Percentiles rank a stretch among this genome's conserved stretches.
Evolutionary conservation across 2,888 invertebrate species (phyloP).

Genomic region (Lacanobia oleracea): DNA sequence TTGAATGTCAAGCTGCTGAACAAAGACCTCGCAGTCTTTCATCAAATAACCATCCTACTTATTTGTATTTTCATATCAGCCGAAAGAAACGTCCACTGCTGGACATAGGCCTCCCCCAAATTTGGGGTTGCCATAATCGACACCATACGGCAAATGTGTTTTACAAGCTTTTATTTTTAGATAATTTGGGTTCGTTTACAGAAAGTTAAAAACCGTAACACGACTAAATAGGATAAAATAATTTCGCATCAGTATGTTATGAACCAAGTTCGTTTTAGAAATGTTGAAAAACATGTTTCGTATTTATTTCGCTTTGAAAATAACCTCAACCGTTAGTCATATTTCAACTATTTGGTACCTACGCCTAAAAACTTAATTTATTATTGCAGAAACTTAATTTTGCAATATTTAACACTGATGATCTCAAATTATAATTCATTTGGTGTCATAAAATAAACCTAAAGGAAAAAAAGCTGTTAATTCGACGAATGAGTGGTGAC

Average conservation of each 20-base stretch:
- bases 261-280: background rate
- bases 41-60: too few relatives aligned
- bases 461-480: background rate
- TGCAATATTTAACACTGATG: background rate
- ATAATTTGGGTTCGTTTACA: too few relatives aligned
- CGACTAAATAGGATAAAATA: too few relatives aligned
- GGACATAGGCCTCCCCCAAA: too few relatives aligned
- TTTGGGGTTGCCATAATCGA: too few relatives aligned
- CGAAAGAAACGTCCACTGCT: too few relatives aligned
- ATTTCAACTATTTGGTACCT: background rate
- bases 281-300: background rate
- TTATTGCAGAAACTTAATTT: background rate
- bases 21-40: background rate
- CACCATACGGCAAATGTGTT: too few relatives aligned
- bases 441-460: background rate
- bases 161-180: too few relatives aligned
- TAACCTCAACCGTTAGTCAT: background rate
- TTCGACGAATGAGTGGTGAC: background rate
- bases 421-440: slow-evolving; percentile 6
- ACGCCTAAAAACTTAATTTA: background rate
- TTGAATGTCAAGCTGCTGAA: background rate
- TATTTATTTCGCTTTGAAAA: background rate
- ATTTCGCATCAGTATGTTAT: background rate
- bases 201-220: too few relatives aligned
- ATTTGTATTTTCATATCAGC: too few relatives aligned